Evolutionary conservation across 2,797 vertebrate genomes (phyloP).

Genomic region (Chloroceryle amazona): DNA sequence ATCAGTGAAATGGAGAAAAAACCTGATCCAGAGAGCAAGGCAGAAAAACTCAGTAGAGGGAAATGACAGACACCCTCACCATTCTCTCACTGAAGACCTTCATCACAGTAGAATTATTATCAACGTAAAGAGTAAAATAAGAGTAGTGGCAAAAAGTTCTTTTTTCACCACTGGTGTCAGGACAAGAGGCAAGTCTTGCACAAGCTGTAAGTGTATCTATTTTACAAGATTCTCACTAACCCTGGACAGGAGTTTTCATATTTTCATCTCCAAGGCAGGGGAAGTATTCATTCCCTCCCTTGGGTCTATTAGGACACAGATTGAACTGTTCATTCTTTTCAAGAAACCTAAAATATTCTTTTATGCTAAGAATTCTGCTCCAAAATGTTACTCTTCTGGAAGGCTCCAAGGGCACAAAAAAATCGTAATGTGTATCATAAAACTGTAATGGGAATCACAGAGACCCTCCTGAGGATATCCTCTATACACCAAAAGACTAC

Average conservation of each 20-base stretch:
- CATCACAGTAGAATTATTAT: not conserved
- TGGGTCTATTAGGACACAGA: not conserved
- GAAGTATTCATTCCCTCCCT: not conserved
- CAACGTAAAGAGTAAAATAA: not conserved
- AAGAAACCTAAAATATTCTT: not conserved
- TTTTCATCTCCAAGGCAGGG: not conserved
- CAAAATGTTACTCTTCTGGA: not conserved
- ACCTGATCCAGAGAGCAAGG: not conserved
- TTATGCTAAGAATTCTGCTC: not conserved
- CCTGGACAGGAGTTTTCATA: not conserved
- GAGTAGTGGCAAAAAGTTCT: not conserved
- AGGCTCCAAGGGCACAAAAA: not conserved
- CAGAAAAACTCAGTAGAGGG: not conserved
- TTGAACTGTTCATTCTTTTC: not conserved
- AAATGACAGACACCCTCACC: not conserved
- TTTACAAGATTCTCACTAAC: not conserved
- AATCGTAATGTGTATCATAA: not conserved
- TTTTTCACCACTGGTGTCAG: not conserved
- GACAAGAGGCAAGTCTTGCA: not conserved
- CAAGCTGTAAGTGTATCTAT: not conserved
- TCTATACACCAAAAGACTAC: not conserved
- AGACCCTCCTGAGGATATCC: not conserved
- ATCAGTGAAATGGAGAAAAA: not conserved
- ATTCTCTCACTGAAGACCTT: not conserved
- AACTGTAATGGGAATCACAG: not conserved